Conservation (phyloP, 2,888 invertebrate species). For the Trichopria drosophilae region DNA sequence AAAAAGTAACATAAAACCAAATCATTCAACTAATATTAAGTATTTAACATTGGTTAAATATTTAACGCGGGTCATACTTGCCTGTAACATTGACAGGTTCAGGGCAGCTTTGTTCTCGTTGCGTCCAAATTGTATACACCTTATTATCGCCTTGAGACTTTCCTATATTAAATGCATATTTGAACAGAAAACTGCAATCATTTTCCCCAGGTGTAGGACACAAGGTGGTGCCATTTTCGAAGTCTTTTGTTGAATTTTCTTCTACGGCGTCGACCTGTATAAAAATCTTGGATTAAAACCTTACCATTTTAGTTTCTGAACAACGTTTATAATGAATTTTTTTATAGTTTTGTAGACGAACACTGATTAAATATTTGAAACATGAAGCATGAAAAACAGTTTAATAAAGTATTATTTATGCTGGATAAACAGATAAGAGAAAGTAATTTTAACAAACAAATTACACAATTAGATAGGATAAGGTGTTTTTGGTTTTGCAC, state of each 20-base stretch:
- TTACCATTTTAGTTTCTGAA: neutral
- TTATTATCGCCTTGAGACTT: slow-evolving; percentile 45
- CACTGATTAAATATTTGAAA: too few species aligned
- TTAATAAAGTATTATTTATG: too few species aligned
- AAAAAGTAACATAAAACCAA: too few species aligned
- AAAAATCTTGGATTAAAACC: neutral
- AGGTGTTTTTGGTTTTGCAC: too few species aligned
- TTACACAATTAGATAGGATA: too few species aligned
- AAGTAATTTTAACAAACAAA: too few species aligned
- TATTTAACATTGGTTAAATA: too few species aligned
- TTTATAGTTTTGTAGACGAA: too few species aligned
- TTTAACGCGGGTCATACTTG: slow-evolving; percentile 40
- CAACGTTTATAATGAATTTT: too few species aligned
- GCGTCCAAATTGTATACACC: slow-evolving; percentile 55
- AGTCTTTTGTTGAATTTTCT: slow-evolving; percentile 42
- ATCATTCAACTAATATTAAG: too few species aligned
- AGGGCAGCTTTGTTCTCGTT: slow-evolving; percentile 57
- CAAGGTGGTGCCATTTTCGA: slow-evolving; percentile 48
- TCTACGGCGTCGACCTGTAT: slow-evolving; percentile 43
- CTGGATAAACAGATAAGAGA: too few species aligned
- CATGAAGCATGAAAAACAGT: slow-evolving; percentile 1
- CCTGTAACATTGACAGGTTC: slow-evolving; percentile 58
- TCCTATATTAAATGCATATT: slow-evolving; percentile 52
- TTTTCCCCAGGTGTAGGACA: slow-evolving; percentile 57
- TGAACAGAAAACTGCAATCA: slow-evolving; percentile 59